Base-by-base conservation (phyloP, 64 coral and sea anemone species). In the Astreopora myriophthalma region DNA sequence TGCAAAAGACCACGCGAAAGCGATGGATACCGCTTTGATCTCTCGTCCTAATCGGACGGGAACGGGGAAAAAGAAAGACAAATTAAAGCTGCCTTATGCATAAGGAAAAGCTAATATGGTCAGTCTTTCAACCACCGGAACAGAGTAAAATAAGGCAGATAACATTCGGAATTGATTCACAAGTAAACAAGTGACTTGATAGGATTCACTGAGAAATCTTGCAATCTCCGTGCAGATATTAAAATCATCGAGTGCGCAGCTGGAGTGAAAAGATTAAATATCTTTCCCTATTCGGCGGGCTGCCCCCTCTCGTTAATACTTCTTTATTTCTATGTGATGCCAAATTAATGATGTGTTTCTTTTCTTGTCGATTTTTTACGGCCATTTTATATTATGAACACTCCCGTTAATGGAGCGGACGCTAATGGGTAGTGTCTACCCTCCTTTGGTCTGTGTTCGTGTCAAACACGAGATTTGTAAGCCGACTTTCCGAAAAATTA, bases 281-380 rank as follows among this genome's bases (percentile, higher is more conserved):
- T 83, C 34, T 3, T 83, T 73, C 61, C 9, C 24, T 30, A 73
- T 36, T 63, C 51, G 57, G 57, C 79, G 79, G 79, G 79, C 34
- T 32, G 26, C 55, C 22, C 19, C 12, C n/a, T 13, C 33, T 19
- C 55, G 32, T 65, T 83, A 83, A 83, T 62, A 14, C 32, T 60
- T 12, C 12, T 65, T 83, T 55, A 65, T 83, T 83, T 83, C 34
- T 2, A 83, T 63, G 34, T 83, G 79, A 83, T 83, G 79, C 19
- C 22, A 83, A 64, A 65, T 83, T 83, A 83, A 83, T 83, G 79
- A 83, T 2, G 51, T 83, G 55, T 39, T 83, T 83, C 79, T 83
- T 83, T 63, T 83, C 55, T 37, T 83, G 26, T 61, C 29, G 13
- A 33, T 60, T 20, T 83, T 83, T 82, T 83, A 36, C 30, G 79